These are phyloP conservation scores for Cybosia mesomella DNA, from an alignment of 2,888 invertebrate species.

Conservation along the genomic window DNA sequence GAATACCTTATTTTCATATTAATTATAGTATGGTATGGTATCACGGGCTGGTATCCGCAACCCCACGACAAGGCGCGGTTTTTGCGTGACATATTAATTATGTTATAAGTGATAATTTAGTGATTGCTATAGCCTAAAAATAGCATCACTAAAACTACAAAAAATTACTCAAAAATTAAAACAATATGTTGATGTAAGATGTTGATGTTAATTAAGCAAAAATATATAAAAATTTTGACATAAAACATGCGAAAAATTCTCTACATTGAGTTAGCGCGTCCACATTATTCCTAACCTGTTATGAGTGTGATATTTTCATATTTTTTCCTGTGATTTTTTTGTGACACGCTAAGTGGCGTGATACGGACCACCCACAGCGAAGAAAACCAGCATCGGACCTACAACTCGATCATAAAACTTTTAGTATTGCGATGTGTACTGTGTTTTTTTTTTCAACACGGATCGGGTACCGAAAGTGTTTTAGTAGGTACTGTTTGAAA, in stretches of 20 bases:
- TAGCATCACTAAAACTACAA: background rate
- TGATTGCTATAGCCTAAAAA: background rate
- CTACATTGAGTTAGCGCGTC: slow-evolving; percentile 51
- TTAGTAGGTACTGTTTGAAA: background rate
- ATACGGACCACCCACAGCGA: slow-evolving; percentile 80
- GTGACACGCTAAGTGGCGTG: slow-evolving; percentile 81
- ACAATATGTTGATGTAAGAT: no score
- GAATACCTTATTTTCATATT: no score
- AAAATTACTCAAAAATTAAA: background rate
- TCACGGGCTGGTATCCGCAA: no score
- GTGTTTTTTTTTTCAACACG: background rate
- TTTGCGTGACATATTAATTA: no score
- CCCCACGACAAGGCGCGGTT: no score
- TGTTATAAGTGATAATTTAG: no score
- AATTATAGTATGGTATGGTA: no score
- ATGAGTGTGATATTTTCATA: slow-evolving; percentile 83
- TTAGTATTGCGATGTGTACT: slow-evolving; percentile 33
- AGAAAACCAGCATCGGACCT: slow-evolving; percentile 49
- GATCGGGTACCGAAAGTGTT: background rate
- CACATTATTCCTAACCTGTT: slow-evolving; percentile 58
- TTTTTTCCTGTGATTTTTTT: slow-evolving; percentile 83
- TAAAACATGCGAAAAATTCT: background rate
- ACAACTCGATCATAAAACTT: slow-evolving; percentile 43
- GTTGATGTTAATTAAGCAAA: no score
- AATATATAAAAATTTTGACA: no score